Evolutionary conservation across 1,140 invertebrate species (phyloP), one percentile per base, ranked within the genome.

Genomic region (Ylistrum balloti): DNA sequence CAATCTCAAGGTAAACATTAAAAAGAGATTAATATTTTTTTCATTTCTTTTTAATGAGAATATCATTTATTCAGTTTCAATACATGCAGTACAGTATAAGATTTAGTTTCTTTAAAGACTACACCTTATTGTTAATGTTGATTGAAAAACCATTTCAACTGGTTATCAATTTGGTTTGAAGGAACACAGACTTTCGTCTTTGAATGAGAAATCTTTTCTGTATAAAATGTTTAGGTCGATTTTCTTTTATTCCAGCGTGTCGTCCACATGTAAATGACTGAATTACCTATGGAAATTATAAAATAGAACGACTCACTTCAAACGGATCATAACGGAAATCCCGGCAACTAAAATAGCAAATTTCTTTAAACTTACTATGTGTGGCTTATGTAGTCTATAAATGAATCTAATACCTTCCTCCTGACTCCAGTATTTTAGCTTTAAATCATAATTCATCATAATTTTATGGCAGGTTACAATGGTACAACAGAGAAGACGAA

Each of bases 11-110:
- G 13, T n/a, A 11, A 9, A 74, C 56, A 74, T 74, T 74, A 74
- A 74, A 74, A 74, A n/a, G 56, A 74, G 56, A 74, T 74, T 74
- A 74, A 74, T 74, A 74, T 28, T 74, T 74, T 28, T 74, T n/a
- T n/a, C 11, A 74, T 74, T 74, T 74, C 56, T 74, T 74, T 74
- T 74, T 74, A 74, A 74, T n/a, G 56, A 74, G n/a, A n/a, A 74
- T 74, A 74, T 5, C n/a, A 28, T 74, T 74, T 28, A 74, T 74
- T 74, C n/a, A 28, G 28, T 17, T 28, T 28, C 56, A 74, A 28
- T 74, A 28, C n/a, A 74, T 74, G 56, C 22, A 74, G 22, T 1
- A 28, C 56, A 74, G 28, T 74, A 28, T 74, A n/a, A 74, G 56
- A 28, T 74, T 74, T 74, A n/a, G 22, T 17, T 74, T 74, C 35